Evolutionary conservation across 2,113 vertebrate genomes (phyloP), one percentile per base, ranked within the genome.

Genomic region (Pteronura brasiliensis): DNA sequence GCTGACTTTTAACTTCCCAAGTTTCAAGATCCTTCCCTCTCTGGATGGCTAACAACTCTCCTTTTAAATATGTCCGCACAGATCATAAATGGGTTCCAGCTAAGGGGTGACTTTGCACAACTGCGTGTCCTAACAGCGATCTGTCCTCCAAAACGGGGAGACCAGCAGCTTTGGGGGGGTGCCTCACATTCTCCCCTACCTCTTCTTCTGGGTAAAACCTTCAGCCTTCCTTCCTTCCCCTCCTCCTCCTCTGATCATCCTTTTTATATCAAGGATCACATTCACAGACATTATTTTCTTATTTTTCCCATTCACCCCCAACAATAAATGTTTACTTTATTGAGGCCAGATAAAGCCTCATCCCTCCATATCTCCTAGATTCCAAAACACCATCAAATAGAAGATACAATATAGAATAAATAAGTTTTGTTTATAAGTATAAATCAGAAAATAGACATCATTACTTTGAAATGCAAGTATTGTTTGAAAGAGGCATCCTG

Each of bases 91-190:
- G 25, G 27, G 27, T 47, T 63, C 21, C 71, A 76, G 74, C 18
- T 34, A 21, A 63, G 55, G 23, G 25, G 3, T 59, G 47, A 61
- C 57, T 29, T 29, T 18, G 11, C 20, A 21, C 27, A 52, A 6
- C 57, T 47, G 2, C 44, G 4, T 14, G 42, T 90, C 42, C 44
- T 49, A 77, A 36, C n/a, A 69, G 42, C 3, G 5, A 39, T 27
- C 20, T 71, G 18, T 20, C 21, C 44, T 9, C 42, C 29, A n/a
- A 12, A 8, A 39, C 0, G 0, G 15, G 49, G 34, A 13, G 6
- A 20, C 34, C 79, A 57, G 14, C 20, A 59, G 49, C n/a, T 44
- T 57, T 11, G 13, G 49, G 2, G 27, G 31, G 25, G 8, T 21
- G 11, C 11, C 21, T 17, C 31, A 4, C 47, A 4, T 27, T 36